Conservation (phyloP, 1,140 invertebrate genomes). For the Anastrepha obliqua region DNA sequence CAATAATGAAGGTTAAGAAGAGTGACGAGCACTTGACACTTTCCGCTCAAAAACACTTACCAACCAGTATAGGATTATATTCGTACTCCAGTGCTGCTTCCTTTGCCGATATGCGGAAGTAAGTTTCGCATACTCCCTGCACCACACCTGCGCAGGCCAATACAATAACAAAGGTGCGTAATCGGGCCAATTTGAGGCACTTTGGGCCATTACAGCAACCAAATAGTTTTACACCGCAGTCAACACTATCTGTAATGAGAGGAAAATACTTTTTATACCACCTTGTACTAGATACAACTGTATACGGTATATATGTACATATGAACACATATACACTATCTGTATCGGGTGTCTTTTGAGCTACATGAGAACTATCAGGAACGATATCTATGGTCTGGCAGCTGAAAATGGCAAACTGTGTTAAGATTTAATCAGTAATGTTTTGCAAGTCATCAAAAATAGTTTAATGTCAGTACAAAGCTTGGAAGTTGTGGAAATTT, state of each 20-base stretch:
- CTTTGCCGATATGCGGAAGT: slow-evolving; percentile 77
- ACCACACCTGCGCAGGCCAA: slow-evolving; percentile 76
- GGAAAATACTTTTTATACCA: background rate
- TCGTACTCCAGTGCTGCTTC: slow-evolving; percentile 76
- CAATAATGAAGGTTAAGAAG: no score
- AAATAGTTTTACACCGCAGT: slow-evolving; percentile 78
- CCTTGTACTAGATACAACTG: background rate
- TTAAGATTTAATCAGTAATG: no score
- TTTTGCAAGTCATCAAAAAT: no score
- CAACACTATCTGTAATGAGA: slow-evolving; percentile 75
- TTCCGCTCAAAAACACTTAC: slow-evolving; percentile 67
- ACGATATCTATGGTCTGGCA: no score
- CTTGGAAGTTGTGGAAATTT: no score
- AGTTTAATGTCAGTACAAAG: no score
- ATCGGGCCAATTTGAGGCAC: slow-evolving; percentile 78
- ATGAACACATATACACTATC: no score
- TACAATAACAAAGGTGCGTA: slow-evolving; percentile 76
- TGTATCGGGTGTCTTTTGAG: no score
- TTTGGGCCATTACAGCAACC: slow-evolving; percentile 76
- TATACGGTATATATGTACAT: no score
- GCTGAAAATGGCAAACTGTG: no score
- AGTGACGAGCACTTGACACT: no score
- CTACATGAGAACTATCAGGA: no score
- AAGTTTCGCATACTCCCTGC: slow-evolving; percentile 77
- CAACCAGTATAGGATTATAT: slow-evolving; percentile 75